Conservation (phyloP, 2,797 vertebrate genomes). For the Pseudochaenichthys georgianus region DNA sequence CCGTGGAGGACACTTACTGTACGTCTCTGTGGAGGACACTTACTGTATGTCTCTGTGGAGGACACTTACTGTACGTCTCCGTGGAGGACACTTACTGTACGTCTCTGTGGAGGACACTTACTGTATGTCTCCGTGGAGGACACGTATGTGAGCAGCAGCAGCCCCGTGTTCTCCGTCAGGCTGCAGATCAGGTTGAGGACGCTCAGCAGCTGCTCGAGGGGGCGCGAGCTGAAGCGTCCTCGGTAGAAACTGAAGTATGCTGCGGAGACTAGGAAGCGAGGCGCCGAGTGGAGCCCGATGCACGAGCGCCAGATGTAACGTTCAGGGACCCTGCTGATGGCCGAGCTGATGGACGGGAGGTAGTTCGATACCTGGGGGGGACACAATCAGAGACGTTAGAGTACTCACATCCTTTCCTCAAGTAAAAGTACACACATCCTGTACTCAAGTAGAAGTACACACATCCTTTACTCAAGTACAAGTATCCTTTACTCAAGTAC, state of each 20-base stretch:
- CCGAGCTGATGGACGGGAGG: constrained; percentile 95
- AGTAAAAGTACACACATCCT: too few species aligned
- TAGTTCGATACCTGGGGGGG: constrained; percentile 91
- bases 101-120: constrained; percentile 57
- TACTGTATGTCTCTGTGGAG: too few species aligned
- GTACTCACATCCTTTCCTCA: too few species aligned
- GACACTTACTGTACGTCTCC: too few species aligned
- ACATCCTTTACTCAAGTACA: too few species aligned
- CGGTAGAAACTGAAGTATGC: constrained; percentile 92
- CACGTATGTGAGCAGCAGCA: constrained; percentile 94
- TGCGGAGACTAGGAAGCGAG: constrained; percentile 87
- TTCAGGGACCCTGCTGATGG: constrained; percentile 91
- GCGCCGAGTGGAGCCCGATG: constrained; percentile 93
- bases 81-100: too few species aligned
- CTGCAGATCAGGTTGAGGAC: constrained; percentile 83
- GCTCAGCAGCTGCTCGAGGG: constrained; percentile 83
- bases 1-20: too few species aligned
- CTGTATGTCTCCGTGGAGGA: constrained; percentile 93
- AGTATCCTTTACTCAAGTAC: too few species aligned
- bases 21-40: too few species aligned
- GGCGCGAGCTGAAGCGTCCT: constrained; percentile 73
- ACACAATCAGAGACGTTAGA: too few species aligned
- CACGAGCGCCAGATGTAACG: constrained; percentile 95
- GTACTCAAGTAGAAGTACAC: too few species aligned
- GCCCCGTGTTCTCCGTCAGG: constrained; percentile 87